Percentiles rank a stretch among this genome's conserved stretches.
phyloP scores from a whole-genome alignment of 2,888 invertebrate species.

The Hydropsyche betteni region DNA sequence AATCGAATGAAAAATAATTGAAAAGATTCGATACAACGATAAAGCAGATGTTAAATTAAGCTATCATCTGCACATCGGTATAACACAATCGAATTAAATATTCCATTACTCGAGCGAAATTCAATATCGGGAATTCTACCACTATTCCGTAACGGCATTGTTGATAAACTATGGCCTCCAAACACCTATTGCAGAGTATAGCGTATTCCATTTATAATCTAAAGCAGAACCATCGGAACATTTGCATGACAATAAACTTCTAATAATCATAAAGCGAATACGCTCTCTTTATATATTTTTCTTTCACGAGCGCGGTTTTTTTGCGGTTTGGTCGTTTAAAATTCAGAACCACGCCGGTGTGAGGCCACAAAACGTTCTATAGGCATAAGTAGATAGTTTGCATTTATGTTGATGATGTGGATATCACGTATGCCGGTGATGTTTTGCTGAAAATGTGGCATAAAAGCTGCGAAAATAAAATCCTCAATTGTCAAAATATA shows the following conservation, averaged over 20 bases:
- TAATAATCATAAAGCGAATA: too few relatives aligned
- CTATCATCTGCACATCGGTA: conserved; percentile 14
- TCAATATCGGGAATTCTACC: conserved; percentile 20
- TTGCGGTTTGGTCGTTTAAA: conserved; percentile 23
- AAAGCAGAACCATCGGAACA: too few relatives aligned
- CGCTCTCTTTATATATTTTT: conserved; percentile 5
- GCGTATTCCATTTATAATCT: too few relatives aligned
- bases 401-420: conserved; percentile 33
- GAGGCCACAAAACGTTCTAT: conserved; percentile 28
- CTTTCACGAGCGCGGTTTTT: conserved; percentile 1
- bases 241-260: too few relatives aligned
- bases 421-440: conserved; percentile 33
- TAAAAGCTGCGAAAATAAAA: conserved; percentile 31
- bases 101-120: conserved; percentile 17
- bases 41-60: conserved; percentile 21
- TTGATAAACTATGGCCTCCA: conserved; percentile 3
- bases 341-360: conserved; percentile 27
- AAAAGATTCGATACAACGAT: conserved; percentile 10
- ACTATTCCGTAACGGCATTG: not conserved
- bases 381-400: conserved; percentile 33
- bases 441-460: conserved; percentile 30
- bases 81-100: conserved; percentile 24
- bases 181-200: not conserved
- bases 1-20: conserved; percentile 13
- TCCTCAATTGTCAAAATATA: conserved; percentile 26